Evolutionary conservation across 1,140 invertebrate species (phyloP), one percentile per base, ranked within the genome.

Genomic region (Polypedilum pembai): DNA sequence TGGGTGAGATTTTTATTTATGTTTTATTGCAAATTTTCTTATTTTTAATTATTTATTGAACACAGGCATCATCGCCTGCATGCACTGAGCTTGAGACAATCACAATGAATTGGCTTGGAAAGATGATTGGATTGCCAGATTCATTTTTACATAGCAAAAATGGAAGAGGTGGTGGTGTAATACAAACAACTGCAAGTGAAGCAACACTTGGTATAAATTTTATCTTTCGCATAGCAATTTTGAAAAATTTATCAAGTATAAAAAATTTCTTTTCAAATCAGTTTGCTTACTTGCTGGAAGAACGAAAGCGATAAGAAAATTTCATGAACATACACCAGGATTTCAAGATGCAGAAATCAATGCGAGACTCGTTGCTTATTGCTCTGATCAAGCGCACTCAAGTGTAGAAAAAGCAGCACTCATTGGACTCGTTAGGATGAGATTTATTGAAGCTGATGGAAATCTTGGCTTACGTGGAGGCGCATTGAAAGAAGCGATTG

Each of bases 81-180:
- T 97, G 95, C 79, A 99, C 97, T 0, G 97, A 99, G 83, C 82
- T 99, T 75, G 97, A 99, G 86, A 96, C 95, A 76, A 88, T 96
- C 4, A 93, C 97, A 24, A 94, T 98, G 91, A 97, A 99, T 84
- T 99, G 98, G 98, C 83, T 99, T 41, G 96, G 93, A 5, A 94
- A 97, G 84, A 92, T 97, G 87, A 88, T 99, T 15, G 90, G 93
- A 3, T 85, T 99, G 24, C 97, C 97, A 0, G 90, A 95, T 2
- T 88, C 91, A 40, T 98, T 97, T 82, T 85, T 98, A 0, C 91
- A 94, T 78, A 84, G 87, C 76, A 87, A 87, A 78, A 88, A 88
- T 21, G 90, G 91, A 73, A 84, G 85, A 10, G 93, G 93, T 3
- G 96, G 96, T 69, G 96, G 95, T 15, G 96, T 98, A 1, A 96